A percentile compares a stretch with the other conserved stretches of the same genome.
Evolutionary conservation across 2,888 invertebrate species (phyloP).

Genomic region (Thelaira solivaga): DNA sequence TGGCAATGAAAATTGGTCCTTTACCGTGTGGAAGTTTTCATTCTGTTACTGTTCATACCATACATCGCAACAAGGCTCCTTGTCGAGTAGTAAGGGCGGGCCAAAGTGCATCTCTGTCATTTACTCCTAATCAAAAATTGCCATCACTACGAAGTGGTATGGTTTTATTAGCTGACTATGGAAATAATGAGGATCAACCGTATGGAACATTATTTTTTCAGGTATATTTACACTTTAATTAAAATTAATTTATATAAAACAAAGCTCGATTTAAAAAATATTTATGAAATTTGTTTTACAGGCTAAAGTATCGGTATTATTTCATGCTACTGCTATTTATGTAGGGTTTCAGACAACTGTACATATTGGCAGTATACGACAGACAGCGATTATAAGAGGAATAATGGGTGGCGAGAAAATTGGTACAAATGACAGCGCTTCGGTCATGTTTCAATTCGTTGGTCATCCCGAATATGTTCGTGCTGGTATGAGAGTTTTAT

Average conservation of each 20-base stretch:
- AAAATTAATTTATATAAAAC: background rate
- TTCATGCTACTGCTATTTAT: slow-evolving; percentile 89
- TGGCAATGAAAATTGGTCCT: slow-evolving; percentile 86
- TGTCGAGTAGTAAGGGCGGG: slow-evolving; percentile 92
- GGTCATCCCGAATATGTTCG: slow-evolving; percentile 93
- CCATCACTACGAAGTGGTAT: slow-evolving; percentile 87
- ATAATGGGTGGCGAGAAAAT: slow-evolving; percentile 79
- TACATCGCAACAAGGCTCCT: slow-evolving; percentile 95
- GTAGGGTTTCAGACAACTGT: slow-evolving; percentile 94
- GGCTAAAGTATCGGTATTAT: slow-evolving; percentile 93
- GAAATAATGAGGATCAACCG: slow-evolving; percentile 77
- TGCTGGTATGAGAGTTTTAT: slow-evolving; percentile 85
- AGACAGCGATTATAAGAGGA: slow-evolving; percentile 93
- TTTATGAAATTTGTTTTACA: no score
- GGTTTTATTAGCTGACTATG: slow-evolving; percentile 83
- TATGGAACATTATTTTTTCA: slow-evolving; percentile 82
- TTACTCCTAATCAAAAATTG: slow-evolving; percentile 76
- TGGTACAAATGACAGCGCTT: slow-evolving; percentile 89
- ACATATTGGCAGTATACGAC: slow-evolving; percentile 96
- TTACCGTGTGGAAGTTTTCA: slow-evolving; percentile 87
- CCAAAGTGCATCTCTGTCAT: slow-evolving; percentile 90
- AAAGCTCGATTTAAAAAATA: background rate
- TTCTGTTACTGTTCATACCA: slow-evolving; percentile 85
- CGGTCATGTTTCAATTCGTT: slow-evolving; percentile 92
- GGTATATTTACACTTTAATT: slow-evolving; percentile 70